Conservation (phyloP, 2,888 invertebrate species). For the Zygogramma bicolorata region DNA sequence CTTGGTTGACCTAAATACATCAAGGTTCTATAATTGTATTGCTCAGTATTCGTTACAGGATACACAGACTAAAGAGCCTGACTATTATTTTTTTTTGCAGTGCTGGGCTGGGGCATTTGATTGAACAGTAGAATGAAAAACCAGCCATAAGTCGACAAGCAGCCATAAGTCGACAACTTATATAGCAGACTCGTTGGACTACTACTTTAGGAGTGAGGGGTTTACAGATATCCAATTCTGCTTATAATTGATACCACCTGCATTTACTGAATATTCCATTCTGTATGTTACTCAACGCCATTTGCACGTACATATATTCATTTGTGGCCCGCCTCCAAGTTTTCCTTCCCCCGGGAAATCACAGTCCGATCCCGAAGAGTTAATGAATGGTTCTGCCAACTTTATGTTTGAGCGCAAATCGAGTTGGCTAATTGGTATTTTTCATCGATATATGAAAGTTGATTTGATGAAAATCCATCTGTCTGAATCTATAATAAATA, state of each 20-base stretch:
- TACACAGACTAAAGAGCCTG: too few relatives aligned
- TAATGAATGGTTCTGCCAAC: conserved; percentile 20
- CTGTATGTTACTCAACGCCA: not conserved
- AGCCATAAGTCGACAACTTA: too few relatives aligned
- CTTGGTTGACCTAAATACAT: too few relatives aligned
- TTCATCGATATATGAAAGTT: conserved; percentile 23
- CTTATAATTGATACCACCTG: not conserved
- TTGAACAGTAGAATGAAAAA: not conserved
- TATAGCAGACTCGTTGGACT: not conserved
- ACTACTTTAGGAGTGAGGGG: not conserved
- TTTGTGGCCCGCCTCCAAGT: conserved; percentile 1
- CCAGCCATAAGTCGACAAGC: too few relatives aligned
- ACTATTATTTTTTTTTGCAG: not conserved
- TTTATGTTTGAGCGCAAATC: not conserved
- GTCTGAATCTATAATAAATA: conserved; percentile 22
- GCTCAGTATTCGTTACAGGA: too few relatives aligned
- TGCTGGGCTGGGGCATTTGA: not conserved
- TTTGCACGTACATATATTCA: not conserved
- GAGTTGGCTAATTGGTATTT: conserved; percentile 34
- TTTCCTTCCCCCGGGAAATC: conserved; percentile 25
- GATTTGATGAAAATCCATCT: conserved; percentile 27
- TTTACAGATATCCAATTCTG: not conserved
- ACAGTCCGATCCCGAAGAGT: conserved; percentile 21
- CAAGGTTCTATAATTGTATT: too few relatives aligned
- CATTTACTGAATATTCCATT: not conserved